Conservation (phyloP, 2,888 invertebrate species). For the Criorhina ranunculi region DNA sequence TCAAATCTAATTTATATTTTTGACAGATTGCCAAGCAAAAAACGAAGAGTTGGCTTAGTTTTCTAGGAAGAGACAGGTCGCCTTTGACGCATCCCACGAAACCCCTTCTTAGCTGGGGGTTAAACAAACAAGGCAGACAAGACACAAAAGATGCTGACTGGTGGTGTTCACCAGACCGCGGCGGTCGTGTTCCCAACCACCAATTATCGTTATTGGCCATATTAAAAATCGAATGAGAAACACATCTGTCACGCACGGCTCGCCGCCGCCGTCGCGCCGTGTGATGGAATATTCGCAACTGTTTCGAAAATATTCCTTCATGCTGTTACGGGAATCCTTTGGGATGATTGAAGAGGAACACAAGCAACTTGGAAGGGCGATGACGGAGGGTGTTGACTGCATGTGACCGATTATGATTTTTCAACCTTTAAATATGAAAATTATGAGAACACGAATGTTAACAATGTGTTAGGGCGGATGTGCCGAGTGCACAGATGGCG, state of each 20-base stretch:
- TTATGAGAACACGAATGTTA: constrained; percentile 69
- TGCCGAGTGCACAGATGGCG: constrained; percentile 70
- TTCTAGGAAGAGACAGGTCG: constrained; percentile 69
- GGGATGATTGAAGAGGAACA: constrained; percentile 61
- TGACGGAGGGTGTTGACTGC: constrained; percentile 76
- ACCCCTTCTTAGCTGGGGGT: constrained; percentile 8
- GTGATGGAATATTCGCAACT: constrained; percentile 76
- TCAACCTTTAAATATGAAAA: constrained; percentile 74
- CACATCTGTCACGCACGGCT: constrained; percentile 83
- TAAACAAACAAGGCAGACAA: constrained; percentile 26
- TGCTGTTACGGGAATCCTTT: constrained; percentile 46
- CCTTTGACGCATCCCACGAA: constrained; percentile 31
- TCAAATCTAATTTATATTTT: constrained; percentile 56
- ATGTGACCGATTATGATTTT: constrained; percentile 76
- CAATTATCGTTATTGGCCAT: constrained; percentile 85
- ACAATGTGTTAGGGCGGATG: constrained; percentile 72
- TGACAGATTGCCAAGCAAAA: constrained; percentile 64
- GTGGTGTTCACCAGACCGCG: constrained; percentile 65
- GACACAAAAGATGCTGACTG: constrained; percentile 26
- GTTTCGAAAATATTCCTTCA: constrained; percentile 65
- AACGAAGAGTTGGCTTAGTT: constrained; percentile 1
- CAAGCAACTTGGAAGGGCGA: constrained; percentile 50
- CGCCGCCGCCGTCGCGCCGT: constrained; percentile 60
- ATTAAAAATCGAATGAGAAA: constrained; percentile 85
- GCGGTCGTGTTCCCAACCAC: constrained; percentile 77